phyloP scores from a whole-genome alignment of 1,140 invertebrate species.

The Calephelis virginiensis region DNA sequence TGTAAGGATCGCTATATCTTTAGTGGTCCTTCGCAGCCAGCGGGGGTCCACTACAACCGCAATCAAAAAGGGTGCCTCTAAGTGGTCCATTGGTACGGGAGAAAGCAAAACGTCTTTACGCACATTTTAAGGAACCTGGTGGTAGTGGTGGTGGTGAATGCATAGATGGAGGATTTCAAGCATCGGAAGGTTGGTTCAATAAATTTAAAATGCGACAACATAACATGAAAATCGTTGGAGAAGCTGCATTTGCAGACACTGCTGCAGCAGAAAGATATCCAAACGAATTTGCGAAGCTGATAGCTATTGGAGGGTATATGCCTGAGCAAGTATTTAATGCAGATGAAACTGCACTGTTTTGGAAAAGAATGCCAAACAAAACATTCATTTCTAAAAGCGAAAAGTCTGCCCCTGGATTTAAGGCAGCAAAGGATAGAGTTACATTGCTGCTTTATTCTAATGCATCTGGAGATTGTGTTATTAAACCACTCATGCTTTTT shows the following conservation, averaged over 20 bases:
- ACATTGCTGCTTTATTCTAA: conserved; percentile 16
- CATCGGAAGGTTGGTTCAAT: conserved; percentile 40
- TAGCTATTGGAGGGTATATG: conserved; percentile 32
- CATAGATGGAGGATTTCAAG: conserved; percentile 35
- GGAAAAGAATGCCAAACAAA: conserved; percentile 39
- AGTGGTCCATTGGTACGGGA: conserved; percentile 36
- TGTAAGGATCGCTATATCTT: too few relatives aligned
- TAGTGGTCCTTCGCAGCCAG: too few relatives aligned
- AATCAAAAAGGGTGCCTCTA: conserved; percentile 37
- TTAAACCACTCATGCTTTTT: conserved; percentile 31
- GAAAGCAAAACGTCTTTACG: conserved; percentile 41
- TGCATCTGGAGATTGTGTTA: conserved; percentile 20
- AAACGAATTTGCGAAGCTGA: conserved; percentile 35
- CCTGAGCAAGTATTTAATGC: conserved; percentile 44
- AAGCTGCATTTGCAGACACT: conserved; percentile 36
- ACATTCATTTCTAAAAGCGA: conserved; percentile 39
- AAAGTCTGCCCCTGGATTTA: conserved; percentile 33
- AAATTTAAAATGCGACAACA: conserved; percentile 34
- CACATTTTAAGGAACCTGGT: background rate
- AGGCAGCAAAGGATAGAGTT: conserved; percentile 34
- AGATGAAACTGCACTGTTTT: conserved; percentile 41
- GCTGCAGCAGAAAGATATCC: conserved; percentile 37
- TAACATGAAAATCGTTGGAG: conserved; percentile 37
- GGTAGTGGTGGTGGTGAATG: conserved; percentile 23
- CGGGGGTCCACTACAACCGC: too few relatives aligned